Base-by-base conservation (phyloP, 2,797 vertebrate genomes). In the Sebastes elongatus region DNA sequence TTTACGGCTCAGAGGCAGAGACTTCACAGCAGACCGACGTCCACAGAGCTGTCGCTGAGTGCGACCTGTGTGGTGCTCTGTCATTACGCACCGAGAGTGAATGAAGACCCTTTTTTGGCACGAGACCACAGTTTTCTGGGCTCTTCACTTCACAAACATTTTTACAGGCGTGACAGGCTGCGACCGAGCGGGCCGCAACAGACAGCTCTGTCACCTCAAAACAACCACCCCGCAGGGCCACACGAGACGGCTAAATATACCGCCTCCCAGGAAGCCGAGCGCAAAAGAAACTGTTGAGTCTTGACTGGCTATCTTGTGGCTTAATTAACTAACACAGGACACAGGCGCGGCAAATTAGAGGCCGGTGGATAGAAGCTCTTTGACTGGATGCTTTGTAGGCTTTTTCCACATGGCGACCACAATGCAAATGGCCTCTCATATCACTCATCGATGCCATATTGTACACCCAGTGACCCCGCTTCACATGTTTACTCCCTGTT, bases 141-240 rank as follows among this genome's bases (percentile, higher is more conserved):
- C 86, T 94, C 92, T 94, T 95, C 91, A 88, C 92, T 94, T 95
- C 89, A 93, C 94, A 96, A 95, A 96, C 92, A 95, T 95, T 95
- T 96, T 96, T 95, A 95, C 89, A 93, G 87, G 89, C 92, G 49
- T 93, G 89, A 94, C 92, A 94, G 90, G 81, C 92, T 90, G 84
- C 42, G 84, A 94, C 92, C 92, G 38, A 93, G 88, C 76, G 67
- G 74, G 88, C 94, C 92, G 90, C 88, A 83, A 89, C 89, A 94
- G 93, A 92, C 91, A 90, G 92, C 90, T 83, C 89, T 84, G 89
- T 92, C 92, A 94, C 93, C 90, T 91, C 85, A 88, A 91, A 92
- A 90, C 93, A 93, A 91, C 94, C 93, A 85, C 92, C 91, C 77
- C 82, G 76, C 83, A 84, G 79, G 71, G 89, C 92, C 94, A 93